Conservation (phyloP, 2,113 vertebrate genomes). For the Aldabrachelys gigantea region DNA sequence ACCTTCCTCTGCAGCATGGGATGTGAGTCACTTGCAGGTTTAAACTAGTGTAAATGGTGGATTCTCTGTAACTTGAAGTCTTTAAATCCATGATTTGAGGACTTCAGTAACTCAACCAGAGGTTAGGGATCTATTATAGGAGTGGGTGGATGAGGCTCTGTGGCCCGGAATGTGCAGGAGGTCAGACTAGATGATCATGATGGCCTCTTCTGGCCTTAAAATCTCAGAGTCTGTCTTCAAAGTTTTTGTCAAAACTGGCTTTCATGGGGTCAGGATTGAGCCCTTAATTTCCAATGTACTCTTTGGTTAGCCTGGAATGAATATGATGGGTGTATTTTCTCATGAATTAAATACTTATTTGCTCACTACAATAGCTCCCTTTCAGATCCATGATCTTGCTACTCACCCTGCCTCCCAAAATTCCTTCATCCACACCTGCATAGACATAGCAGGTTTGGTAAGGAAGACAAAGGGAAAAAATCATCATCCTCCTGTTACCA, state of each 20-base stretch:
- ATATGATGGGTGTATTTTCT: neutral
- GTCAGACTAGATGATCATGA: neutral
- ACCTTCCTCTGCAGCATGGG: too few species aligned
- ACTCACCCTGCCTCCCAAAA: accelerated
- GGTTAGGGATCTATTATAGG: too few species aligned
- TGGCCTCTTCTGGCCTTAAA: neutral
- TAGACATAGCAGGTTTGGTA: neutral
- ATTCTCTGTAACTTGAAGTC: too few species aligned
- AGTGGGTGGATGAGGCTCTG: too few species aligned
- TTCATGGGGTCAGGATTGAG: neutral
- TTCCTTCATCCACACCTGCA: neutral
- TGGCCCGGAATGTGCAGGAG: neutral
- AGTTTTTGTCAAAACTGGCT: constrained; percentile 12
- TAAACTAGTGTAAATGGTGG: too few species aligned
- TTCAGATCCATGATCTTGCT: neutral
- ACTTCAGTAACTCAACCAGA: too few species aligned
- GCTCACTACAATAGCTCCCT: neutral
- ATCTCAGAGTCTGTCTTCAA: neutral
- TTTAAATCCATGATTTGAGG: too few species aligned
- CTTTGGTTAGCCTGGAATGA: neutral
- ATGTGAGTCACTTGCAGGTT: too few species aligned
- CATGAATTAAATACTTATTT: neutral
- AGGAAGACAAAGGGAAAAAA: neutral
- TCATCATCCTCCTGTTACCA: neutral
- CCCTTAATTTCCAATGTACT: neutral